phyloP scores from a whole-genome alignment of 2,113 vertebrate genomes.

The Maccullochella peelii region DNA sequence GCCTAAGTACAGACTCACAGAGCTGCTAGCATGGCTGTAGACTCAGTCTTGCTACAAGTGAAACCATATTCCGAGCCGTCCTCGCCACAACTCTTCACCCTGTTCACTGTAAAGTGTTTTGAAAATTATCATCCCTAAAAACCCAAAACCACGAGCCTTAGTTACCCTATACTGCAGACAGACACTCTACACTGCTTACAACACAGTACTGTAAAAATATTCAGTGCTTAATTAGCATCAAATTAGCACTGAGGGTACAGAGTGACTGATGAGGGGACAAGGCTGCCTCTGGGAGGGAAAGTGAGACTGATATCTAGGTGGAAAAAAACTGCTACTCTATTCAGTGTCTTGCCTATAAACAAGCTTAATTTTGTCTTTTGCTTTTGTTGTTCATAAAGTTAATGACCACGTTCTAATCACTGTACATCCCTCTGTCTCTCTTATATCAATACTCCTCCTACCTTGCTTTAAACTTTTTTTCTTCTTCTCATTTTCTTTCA shows the following conservation, averaged over 20 bases:
- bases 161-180: neutral
- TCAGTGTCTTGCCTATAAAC: neutral
- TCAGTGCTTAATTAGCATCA: neutral
- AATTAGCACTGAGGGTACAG: neutral
- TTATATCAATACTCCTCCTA: neutral
- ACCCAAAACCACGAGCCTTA: neutral
- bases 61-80: neutral
- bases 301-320: neutral
- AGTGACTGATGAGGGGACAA: neutral
- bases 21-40: neutral
- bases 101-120: neutral
- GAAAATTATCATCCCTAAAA: neutral
- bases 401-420: conserved; percentile 13
- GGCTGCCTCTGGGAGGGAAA: neutral
- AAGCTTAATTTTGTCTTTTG: neutral
- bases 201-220: neutral
- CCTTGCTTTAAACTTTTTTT: neutral
- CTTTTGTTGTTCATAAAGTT: neutral
- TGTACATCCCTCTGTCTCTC: conserved; percentile 9
- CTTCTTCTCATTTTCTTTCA: neutral
- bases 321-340: neutral
- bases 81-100: neutral
- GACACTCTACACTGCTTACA: too few species aligned
- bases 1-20: neutral
- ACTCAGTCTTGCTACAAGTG: neutral